Base-by-base conservation (phyloP, 2,888 invertebrate species). In the Papilio gigon region DNA sequence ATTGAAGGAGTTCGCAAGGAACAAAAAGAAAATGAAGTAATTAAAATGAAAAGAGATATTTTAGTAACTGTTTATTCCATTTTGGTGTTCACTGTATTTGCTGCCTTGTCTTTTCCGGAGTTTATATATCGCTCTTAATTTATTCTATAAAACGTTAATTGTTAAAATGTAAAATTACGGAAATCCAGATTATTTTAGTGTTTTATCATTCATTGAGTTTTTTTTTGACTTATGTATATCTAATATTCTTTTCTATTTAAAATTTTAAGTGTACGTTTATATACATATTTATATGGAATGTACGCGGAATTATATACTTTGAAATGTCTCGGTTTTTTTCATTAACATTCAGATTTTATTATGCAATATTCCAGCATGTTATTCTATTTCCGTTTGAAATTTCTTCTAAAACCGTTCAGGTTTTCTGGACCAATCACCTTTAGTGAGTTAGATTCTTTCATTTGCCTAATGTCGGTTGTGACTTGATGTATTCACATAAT, bases 21-120 rank as follows among this genome's bases (percentile, higher is more conserved):
- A 11, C 37, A 63, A 8, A 70, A 70, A 61, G 61, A 82, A 27
- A 80, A 78, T 66, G 87, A 89, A 71, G 65, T 82, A 42, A 71
- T 90, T 64, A 88, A 84, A 78, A 80, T 89, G 70, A 92, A 92
- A 75, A 82, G 89, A 72, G 89, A 90, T 76, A 78, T 91, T 72
- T 77, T 92, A 69, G 88, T 92, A 17, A 88, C 89, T 3, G 75
- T 91, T 60, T 92, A 92, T 77, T 90, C 90, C 4, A 80, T 91
- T 75, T 78, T 92, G 65, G 88, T 90, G 30, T 78, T 91, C 22
- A 89, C 89, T 62, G 84, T 92, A 1, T 91, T 92, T 72, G 89
- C 88, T 61, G 90, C 90, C 22, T 78, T 92, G 65, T 87, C 90
- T 0, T 84, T 90, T 73, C 88, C 90, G 1, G 86, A 84, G 70